phyloP scores from a whole-genome alignment of 2,113 vertebrate species.

The Glaucidium brasilianum region DNA sequence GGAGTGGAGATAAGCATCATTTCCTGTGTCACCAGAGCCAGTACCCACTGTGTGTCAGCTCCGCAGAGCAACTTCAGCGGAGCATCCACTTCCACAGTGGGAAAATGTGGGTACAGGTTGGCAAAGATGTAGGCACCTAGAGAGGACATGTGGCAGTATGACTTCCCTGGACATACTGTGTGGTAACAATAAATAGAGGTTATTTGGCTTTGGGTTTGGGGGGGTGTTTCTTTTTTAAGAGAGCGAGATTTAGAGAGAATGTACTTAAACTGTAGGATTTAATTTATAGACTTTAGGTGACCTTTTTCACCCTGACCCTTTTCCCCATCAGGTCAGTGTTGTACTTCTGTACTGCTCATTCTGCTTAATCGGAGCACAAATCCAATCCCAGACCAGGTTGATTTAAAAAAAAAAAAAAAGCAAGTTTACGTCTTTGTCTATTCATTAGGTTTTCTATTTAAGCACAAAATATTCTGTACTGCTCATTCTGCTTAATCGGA shows the following conservation, averaged over 20 bases:
- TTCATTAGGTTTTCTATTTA: not conserved
- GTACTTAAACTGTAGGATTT: not conserved
- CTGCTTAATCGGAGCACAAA: not conserved
- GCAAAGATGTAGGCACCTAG: not conserved
- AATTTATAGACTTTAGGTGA: not conserved
- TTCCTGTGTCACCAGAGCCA: not conserved
- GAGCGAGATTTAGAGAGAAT: not conserved
- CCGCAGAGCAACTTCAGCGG: not conserved
- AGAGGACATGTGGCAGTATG: not conserved
- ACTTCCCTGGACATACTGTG: not conserved
- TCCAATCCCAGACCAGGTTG: not conserved
- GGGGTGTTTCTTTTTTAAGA: not conserved
- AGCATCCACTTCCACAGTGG: not conserved
- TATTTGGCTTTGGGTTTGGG: not conserved
- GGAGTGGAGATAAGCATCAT: not conserved
- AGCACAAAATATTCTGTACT: not conserved
- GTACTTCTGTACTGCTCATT: not conserved
- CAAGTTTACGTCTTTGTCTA: not conserved
- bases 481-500: not conserved
- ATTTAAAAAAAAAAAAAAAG: not conserved
- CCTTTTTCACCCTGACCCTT: not conserved
- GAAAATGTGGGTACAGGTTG: not conserved
- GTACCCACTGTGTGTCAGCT: not conserved
- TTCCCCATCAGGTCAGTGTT: not conserved
- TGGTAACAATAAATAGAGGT: not conserved